These are phyloP conservation scores for Spinus pinus DNA, from an alignment of 2,797 vertebrate species.

Conservation along the genomic window DNA sequence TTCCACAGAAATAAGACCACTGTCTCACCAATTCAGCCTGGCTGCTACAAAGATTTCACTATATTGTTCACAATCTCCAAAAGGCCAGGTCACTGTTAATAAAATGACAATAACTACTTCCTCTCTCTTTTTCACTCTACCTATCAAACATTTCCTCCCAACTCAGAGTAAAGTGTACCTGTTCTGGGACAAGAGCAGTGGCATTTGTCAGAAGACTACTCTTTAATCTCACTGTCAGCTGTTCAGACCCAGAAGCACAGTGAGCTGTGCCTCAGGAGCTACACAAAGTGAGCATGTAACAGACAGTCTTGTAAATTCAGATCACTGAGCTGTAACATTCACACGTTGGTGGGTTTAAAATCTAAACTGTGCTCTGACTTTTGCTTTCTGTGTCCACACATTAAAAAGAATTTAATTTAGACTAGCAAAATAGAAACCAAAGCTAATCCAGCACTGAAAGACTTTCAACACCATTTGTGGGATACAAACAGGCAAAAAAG, in stretches of 20 bases:
- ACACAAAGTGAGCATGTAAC: background rate
- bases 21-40: background rate
- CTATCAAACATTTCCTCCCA: background rate
- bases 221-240: background rate
- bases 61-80: background rate
- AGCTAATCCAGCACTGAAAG: background rate
- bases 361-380: background rate
- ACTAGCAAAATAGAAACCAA: background rate
- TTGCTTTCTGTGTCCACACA: background rate
- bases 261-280: background rate
- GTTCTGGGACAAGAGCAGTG: background rate
- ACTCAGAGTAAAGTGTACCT: background rate
- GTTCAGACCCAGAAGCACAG: background rate
- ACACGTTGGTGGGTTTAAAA: background rate
- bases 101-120: background rate
- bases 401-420: background rate
- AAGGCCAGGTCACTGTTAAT: background rate
- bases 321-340: background rate
- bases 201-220: background rate
- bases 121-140: background rate
- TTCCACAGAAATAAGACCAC: background rate
- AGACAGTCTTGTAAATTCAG: background rate
- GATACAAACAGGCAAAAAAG: background rate
- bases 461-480: background rate
- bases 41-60: background rate